Percentiles rank a stretch among this genome's conserved stretches.
Conservation (phyloP, 2,888 invertebrate species). For the Trilocha varians region DNA sequence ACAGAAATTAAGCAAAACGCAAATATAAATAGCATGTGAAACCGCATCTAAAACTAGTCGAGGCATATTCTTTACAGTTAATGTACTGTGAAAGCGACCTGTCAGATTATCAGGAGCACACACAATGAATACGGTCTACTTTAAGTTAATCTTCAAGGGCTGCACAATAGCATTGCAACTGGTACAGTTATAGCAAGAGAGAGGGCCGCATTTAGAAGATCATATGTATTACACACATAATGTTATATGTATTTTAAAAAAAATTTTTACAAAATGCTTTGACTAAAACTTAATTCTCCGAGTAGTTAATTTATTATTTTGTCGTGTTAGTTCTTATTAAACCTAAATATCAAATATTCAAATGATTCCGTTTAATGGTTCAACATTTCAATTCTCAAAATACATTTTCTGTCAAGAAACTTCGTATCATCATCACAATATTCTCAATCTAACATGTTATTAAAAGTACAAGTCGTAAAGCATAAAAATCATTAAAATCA, state of each 20-base stretch:
- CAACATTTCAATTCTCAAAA: not conserved
- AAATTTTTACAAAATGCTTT: too few species aligned
- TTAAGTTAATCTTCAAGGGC: not conserved
- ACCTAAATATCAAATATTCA: too few species aligned
- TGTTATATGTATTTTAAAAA: too few species aligned
- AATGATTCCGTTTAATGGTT: not conserved
- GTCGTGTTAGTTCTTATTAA: too few species aligned
- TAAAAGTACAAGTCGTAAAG: too few species aligned
- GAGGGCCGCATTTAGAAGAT: conserved; percentile 9
- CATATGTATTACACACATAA: too few species aligned
- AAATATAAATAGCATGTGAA: not conserved
- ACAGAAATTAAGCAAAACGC: not conserved
- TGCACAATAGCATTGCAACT: not conserved
- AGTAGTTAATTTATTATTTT: too few species aligned
- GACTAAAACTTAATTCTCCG: too few species aligned
- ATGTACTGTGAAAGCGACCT: not conserved
- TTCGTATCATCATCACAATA: not conserved
- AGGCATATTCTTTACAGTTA: too few species aligned
- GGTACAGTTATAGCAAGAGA: not conserved
- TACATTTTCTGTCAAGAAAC: not conserved
- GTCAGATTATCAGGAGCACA: not conserved
- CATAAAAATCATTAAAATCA: too few species aligned
- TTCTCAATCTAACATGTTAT: too few species aligned
- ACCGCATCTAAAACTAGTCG: too few species aligned
- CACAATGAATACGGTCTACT: conserved; percentile 6